Conservation (phyloP, 2,113 vertebrate species). For the Epinephelus cyanopodus region DNA sequence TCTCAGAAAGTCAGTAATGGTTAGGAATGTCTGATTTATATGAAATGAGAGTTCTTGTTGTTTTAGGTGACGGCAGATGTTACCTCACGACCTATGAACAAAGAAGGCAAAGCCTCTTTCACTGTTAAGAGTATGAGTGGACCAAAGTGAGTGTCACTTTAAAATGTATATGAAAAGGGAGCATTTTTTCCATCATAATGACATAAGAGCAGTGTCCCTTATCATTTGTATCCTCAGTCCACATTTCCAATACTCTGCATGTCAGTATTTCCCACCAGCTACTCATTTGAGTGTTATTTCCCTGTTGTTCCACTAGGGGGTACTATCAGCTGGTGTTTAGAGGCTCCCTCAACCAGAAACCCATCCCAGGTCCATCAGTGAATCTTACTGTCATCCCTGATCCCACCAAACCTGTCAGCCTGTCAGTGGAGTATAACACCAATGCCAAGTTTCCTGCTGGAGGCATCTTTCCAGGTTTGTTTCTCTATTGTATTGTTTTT, state of each 20-base stretch:
- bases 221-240: neutral
- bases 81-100: constrained; percentile 81
- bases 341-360: constrained; percentile 81
- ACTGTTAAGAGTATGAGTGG: constrained; percentile 84
- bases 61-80: constrained; percentile 70
- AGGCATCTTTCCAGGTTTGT: constrained; percentile 88
- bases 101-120: constrained; percentile 88
- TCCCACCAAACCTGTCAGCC: constrained; percentile 87
- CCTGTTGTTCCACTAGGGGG: constrained; percentile 85
- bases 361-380: constrained; percentile 85
- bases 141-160: constrained; percentile 86
- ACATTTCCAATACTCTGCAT: neutral
- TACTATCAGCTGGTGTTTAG: constrained; percentile 86
- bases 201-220: neutral
- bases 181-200: neutral
- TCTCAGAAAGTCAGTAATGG: neutral
- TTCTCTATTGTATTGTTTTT: neutral
- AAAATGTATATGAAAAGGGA: neutral
- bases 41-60: neutral
- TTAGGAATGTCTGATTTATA: neutral
- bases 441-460: constrained; percentile 86
- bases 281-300: constrained; percentile 4
- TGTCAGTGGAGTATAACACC: constrained; percentile 87
- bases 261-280: neutral
- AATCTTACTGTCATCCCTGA: constrained; percentile 90